phyloP scores from a whole-genome alignment of 2,888 invertebrate genomes.

The Netelia virgata region DNA sequence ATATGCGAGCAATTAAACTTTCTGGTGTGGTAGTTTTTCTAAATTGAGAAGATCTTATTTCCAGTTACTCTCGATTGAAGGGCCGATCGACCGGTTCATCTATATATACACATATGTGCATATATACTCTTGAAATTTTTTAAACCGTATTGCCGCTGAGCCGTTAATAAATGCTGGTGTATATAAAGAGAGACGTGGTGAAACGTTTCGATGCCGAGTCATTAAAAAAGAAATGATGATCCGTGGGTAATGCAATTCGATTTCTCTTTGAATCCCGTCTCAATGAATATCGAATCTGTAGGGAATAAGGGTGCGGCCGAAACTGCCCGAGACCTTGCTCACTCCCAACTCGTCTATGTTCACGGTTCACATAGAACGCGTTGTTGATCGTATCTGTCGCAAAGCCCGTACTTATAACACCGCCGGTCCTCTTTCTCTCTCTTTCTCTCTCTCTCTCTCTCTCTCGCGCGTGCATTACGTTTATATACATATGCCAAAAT shows the following conservation, averaged over 20 bases:
- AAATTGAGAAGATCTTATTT: conserved; percentile 27
- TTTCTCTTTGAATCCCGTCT: not conserved
- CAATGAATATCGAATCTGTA: conserved; percentile 1
- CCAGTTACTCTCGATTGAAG: not conserved
- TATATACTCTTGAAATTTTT: not conserved
- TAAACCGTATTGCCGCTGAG: no score
- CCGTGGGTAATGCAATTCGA: not conserved
- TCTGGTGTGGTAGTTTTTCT: conserved; percentile 26
- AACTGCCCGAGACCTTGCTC: conserved; percentile 27
- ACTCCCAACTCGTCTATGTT: conserved; percentile 15
- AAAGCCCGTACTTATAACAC: conserved; percentile 27
- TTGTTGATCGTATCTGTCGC: conserved; percentile 42
- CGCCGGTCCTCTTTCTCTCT: conserved; percentile 21
- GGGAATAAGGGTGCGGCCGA: conserved; percentile 63
- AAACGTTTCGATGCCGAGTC: no score
- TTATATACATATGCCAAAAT: not conserved
- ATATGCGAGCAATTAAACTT: conserved; percentile 19
- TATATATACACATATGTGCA: not conserved
- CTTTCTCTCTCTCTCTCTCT: no score
- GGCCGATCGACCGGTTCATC: conserved; percentile 30
- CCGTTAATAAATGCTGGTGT: no score
- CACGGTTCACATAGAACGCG: conserved; percentile 25
- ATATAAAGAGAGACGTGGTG: no score
- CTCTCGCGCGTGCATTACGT: not conserved
- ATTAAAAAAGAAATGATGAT: no score